Evolutionary conservation across 2,797 vertebrate species (phyloP), one percentile per base, ranked within the genome.

Genomic region (Ispidina picta): DNA sequence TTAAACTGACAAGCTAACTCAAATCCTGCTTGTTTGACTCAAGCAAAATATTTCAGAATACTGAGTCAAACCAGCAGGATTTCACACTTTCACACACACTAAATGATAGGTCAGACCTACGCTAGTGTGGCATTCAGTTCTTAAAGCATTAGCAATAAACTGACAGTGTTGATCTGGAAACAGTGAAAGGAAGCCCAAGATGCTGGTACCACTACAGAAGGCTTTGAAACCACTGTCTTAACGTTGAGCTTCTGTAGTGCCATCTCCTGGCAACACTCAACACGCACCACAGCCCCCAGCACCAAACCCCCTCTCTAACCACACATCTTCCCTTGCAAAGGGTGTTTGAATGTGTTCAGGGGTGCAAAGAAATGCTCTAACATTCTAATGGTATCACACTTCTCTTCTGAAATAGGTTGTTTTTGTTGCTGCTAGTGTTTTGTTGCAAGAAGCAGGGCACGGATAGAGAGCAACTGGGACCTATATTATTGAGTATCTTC

Each of bases 271-370:
- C 31, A 81, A 35, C 12, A 21, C n/a, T 23, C 54, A 66, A 89
- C 63, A 29, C 52, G n/a, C 19, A 66, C 8, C 59, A 75, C n/a
- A 33, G 26, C 2, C 29, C 8, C 12, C 14, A 8, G 79, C 15
- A 33, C 3, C 19, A 19, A 31, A 43, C 3, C 5, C 15, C 12
- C 12, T 6, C 20, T 26, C 15, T 25, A 55, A 5, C 74, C 54
- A 68, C 5, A 22, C 0, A 0, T 5, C 12, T 48, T 48, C 18
- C 46, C 71, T 37, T 26, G 39, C 46, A 71, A 74, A 5, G 5
- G 14, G 6, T 10, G 35, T 51, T 70, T 71, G 33, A 43, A 66
- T 15, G 6, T 2, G 1, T 48, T 64, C 35, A 37, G 9, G 21
- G 26, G 37, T 56, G 14, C 33, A 71, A 89, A 35, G 14, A 74